Percentiles rank a stretch among this genome's conserved stretches.
phyloP scores from a whole-genome alignment of 2,797 vertebrate genomes.

The Brachyalestes nurse region DNA sequence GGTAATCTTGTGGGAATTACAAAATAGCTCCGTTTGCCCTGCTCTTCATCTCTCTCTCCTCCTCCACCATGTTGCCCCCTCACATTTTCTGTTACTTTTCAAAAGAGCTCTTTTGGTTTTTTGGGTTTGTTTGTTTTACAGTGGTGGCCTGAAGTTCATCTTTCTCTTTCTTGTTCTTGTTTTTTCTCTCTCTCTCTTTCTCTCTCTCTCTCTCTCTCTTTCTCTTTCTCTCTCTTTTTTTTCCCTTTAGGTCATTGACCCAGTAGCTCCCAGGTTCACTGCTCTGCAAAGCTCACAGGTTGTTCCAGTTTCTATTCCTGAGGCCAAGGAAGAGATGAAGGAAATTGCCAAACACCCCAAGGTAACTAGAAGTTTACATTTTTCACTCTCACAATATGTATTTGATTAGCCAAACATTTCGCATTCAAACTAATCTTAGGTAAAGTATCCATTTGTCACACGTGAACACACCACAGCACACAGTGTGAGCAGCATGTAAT shows the following conservation, averaged over 20 bases:
- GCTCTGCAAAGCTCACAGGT: slow-evolving; percentile 88
- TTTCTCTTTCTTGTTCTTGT: background rate
- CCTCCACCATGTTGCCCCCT: slow-evolving; percentile 15
- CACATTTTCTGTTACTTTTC: background rate
- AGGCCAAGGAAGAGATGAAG: slow-evolving; percentile 88
- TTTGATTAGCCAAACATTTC: too few relatives aligned
- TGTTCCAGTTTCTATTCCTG: slow-evolving; percentile 84
- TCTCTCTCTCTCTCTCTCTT: background rate
- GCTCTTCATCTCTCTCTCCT: slow-evolving; percentile 41
- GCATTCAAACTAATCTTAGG: too few relatives aligned
- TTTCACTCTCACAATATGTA: too few relatives aligned
- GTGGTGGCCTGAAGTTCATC: background rate
- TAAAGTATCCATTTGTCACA: too few relatives aligned
- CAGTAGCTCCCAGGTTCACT: slow-evolving; percentile 91
- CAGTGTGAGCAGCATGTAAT: too few relatives aligned
- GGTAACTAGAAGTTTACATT: slow-evolving; percentile 70
- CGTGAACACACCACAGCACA: too few relatives aligned
- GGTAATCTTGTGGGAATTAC: background rate
- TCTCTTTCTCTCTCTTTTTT: slow-evolving; percentile 6
- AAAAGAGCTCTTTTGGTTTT: background rate
- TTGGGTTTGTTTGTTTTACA: background rate
- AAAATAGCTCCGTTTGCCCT: slow-evolving; percentile 25
- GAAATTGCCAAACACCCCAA: slow-evolving; percentile 96
- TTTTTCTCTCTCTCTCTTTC: background rate
- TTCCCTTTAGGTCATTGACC: slow-evolving; percentile 90